These are phyloP conservation scores for Drosophila ironensis DNA, from an alignment of 1,140 invertebrate genomes.

Conservation along the genomic window DNA sequence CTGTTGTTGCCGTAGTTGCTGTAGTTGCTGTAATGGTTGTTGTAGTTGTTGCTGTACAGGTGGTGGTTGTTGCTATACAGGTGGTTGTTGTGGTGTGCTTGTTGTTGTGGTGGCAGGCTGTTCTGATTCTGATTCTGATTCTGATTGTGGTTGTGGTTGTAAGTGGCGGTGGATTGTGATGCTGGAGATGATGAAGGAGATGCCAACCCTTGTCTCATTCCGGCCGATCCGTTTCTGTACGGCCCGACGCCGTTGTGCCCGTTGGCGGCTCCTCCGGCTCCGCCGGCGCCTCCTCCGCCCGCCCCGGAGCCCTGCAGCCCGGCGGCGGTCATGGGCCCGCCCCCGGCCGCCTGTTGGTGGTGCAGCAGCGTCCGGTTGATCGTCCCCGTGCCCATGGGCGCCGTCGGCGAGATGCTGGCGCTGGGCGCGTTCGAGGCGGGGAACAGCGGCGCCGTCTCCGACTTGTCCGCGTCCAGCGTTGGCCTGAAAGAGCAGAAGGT, in stretches of 20 bases:
- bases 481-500: constrained; percentile 53
- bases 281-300: constrained; percentile 30
- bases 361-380: constrained; percentile 81
- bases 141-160: constrained; percentile 56
- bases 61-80: constrained; percentile 22
- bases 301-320: constrained; percentile 50
- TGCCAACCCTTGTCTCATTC: constrained; percentile 81
- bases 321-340: constrained; percentile 6
- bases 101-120: constrained; percentile 41
- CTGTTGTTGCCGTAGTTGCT: constrained; percentile 36
- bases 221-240: constrained; percentile 68
- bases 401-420: constrained; percentile 77
- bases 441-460: constrained; percentile 76
- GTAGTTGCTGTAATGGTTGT: constrained; percentile 44
- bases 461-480: constrained; percentile 73
- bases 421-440: constrained; percentile 76
- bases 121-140: constrained; percentile 56
- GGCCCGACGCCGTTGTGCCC: constrained; percentile 51
- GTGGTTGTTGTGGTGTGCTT: constrained; percentile 45
- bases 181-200: constrained; percentile 65
- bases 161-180: constrained; percentile 69
- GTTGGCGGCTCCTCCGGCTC: constrained; percentile 27
- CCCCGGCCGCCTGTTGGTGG: constrained; percentile 72
- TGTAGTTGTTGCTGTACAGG: constrained; percentile 46
- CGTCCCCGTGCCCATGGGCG: constrained; percentile 70